A percentile compares a stretch with the other conserved stretches of the same genome.
Conservation (phyloP, 2,797 vertebrate genomes). For the Podargus strigoides region DNA sequence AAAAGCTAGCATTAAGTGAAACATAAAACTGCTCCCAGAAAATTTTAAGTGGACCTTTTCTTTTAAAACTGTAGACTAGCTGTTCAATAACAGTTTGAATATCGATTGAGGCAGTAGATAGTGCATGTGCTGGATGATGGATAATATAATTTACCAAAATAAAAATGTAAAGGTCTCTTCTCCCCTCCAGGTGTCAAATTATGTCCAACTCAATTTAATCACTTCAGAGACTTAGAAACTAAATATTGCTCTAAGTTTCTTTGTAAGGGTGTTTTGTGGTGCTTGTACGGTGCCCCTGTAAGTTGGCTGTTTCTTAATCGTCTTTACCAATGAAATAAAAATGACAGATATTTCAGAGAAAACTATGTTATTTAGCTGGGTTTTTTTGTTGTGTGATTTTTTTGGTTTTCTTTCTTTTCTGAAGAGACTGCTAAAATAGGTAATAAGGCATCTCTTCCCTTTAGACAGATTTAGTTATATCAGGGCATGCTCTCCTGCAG, state of each 20-base stretch:
- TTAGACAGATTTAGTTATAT: neutral
- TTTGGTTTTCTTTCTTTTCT: neutral
- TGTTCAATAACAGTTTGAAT: neutral
- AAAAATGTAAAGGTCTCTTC: neutral
- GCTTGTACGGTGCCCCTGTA: neutral
- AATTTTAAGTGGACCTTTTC: neutral
- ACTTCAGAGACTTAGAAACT: neutral
- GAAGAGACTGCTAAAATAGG: neutral
- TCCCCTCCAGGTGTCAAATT: neutral
- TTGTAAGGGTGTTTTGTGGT: neutral
- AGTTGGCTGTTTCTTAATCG: neutral
- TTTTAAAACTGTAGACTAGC: neutral
- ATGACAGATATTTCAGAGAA: neutral
- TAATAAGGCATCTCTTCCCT: neutral
- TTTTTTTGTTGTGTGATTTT: neutral
- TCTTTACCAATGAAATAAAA: neutral
- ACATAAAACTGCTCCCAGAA: neutral
- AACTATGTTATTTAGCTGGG: neutral
- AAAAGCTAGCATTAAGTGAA: neutral
- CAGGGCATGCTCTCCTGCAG: neutral
- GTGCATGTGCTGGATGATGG: neutral
- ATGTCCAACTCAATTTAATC: neutral
- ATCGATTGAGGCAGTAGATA: neutral
- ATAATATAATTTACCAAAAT: neutral
- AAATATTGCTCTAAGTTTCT: neutral